Evolutionary conservation across 2,888 invertebrate genomes (phyloP).

Genomic region (Buathra laborator): DNA sequence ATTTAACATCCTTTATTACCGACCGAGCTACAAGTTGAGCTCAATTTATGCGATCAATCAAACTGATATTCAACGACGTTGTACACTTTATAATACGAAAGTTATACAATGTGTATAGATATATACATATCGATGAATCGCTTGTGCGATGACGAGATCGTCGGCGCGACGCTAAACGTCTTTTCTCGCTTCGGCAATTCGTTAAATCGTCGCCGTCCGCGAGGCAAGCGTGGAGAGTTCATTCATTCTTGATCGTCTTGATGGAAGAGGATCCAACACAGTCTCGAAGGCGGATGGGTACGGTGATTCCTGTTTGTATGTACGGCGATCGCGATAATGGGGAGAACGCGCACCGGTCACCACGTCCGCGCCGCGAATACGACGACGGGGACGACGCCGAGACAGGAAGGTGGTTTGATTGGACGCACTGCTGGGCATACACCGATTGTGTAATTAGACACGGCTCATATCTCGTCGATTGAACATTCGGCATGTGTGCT

Average conservation of each 20-base stretch:
- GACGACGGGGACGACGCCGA: constrained; percentile 61
- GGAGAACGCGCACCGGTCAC: constrained; percentile 52
- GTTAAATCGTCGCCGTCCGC: constrained; percentile 67
- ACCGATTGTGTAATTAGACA: constrained; percentile 83
- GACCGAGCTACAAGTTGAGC: constrained; percentile 3
- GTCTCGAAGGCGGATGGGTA: constrained; percentile 66
- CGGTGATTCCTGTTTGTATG: constrained; percentile 51
- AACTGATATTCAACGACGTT: constrained; percentile 10
- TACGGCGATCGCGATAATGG: constrained; percentile 77
- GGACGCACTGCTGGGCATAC: constrained; percentile 73
- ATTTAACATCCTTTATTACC: constrained; percentile 34
- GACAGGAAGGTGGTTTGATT: constrained; percentile 81
- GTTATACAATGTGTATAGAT: neutral
- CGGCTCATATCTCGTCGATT: constrained; percentile 83
- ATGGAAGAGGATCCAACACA: constrained; percentile 13
- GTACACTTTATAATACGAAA: constrained; percentile 20
- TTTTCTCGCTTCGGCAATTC: constrained; percentile 68
- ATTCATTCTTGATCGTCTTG: constrained; percentile 31
- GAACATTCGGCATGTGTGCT: constrained; percentile 60
- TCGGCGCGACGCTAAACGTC: constrained; percentile 59
- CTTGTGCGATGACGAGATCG: constrained; percentile 53
- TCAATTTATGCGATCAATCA: constrained; percentile 38
- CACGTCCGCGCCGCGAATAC: constrained; percentile 52
- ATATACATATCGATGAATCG: constrained; percentile 18
- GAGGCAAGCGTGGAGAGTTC: constrained; percentile 21